phyloP scores from a whole-genome alignment of 2,888 invertebrate genomes.

The Trypoxylon attenuatum region DNA sequence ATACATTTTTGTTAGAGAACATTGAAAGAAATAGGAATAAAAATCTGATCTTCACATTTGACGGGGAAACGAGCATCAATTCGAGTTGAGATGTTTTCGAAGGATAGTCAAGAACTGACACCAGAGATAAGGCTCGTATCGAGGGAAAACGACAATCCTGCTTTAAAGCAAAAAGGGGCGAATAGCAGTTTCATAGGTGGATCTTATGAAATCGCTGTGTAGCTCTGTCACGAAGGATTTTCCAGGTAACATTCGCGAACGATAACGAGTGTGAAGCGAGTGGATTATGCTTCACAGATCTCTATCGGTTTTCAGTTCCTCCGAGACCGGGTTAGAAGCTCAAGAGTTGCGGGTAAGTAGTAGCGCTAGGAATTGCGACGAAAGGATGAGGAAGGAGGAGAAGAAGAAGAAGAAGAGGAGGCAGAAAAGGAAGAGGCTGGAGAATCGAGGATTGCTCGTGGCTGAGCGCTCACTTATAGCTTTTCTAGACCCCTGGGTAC shows the following conservation, averaged over 20 bases:
- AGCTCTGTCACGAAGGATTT: constrained; percentile 42
- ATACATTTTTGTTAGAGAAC: too few species aligned
- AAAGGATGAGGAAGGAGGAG: constrained; percentile 23
- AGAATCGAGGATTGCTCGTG: constrained; percentile 53
- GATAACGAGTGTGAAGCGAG: constrained; percentile 57
- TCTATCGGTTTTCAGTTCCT: constrained; percentile 47
- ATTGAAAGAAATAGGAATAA: too few species aligned
- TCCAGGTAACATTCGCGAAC: constrained; percentile 49
- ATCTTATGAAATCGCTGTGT: constrained; percentile 25
- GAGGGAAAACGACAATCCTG: too few species aligned
- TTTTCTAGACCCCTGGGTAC: constrained; percentile 62
- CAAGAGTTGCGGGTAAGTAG: constrained; percentile 35
- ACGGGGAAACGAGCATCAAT: too few species aligned
- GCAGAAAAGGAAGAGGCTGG: constrained; percentile 29
- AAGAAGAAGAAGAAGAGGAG: constrained; percentile 29
- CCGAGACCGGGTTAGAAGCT: constrained; percentile 37
- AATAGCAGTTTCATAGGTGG: constrained; percentile 4
- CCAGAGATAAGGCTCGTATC: too few species aligned
- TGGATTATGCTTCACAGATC: constrained; percentile 55
- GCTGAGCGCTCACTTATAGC: constrained; percentile 66
- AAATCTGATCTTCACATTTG: too few species aligned
- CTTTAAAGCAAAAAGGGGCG: neutral
- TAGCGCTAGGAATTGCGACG: constrained; percentile 30
- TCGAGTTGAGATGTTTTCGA: too few species aligned
- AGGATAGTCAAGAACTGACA: too few species aligned